Percentiles rank a stretch among this genome's conserved stretches.
Evolutionary conservation across 2,888 invertebrate genomes (phyloP).

Genomic region (Dryadula phaetusa): DNA sequence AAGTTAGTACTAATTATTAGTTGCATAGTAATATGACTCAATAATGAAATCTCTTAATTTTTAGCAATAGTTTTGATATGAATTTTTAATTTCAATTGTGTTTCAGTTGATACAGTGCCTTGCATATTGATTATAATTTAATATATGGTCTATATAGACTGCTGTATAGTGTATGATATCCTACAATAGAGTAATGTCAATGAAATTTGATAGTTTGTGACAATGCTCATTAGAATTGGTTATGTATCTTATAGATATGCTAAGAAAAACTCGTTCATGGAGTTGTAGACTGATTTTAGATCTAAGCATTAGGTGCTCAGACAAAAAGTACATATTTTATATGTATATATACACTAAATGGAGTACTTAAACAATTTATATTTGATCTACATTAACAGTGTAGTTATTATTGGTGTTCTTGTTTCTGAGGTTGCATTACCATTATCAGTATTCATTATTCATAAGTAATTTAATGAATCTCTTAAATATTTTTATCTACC

Average conservation of each 20-base stretch:
- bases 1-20: too few relatives aligned
- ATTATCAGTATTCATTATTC: slow-evolving; percentile 77
- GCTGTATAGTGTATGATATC: neutral
- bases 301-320: slow-evolving; percentile 75
- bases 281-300: slow-evolving; percentile 81
- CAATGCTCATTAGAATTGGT: slow-evolving; percentile 49
- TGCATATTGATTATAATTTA: slow-evolving; percentile 30
- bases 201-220: slow-evolving; percentile 27
- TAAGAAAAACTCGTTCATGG: slow-evolving; percentile 66
- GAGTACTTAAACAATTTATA: slow-evolving; percentile 43
- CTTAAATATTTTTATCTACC: slow-evolving; percentile 78
- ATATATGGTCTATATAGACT: neutral
- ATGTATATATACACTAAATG: slow-evolving; percentile 33
- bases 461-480: slow-evolving; percentile 75
- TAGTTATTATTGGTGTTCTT: slow-evolving; percentile 38
- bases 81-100: neutral
- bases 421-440: slow-evolving; percentile 64
- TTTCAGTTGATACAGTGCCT: slow-evolving; percentile 38
- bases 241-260: slow-evolving; percentile 37
- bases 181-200: slow-evolving; percentile 8
- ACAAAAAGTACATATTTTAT: slow-evolving; percentile 33
- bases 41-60: slow-evolving; percentile 1
- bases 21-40: too few relatives aligned
- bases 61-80: slow-evolving; percentile 5
- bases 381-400: slow-evolving; percentile 21